Conservation (phyloP, 2,888 invertebrate species). For the Eledona agricola region DNA sequence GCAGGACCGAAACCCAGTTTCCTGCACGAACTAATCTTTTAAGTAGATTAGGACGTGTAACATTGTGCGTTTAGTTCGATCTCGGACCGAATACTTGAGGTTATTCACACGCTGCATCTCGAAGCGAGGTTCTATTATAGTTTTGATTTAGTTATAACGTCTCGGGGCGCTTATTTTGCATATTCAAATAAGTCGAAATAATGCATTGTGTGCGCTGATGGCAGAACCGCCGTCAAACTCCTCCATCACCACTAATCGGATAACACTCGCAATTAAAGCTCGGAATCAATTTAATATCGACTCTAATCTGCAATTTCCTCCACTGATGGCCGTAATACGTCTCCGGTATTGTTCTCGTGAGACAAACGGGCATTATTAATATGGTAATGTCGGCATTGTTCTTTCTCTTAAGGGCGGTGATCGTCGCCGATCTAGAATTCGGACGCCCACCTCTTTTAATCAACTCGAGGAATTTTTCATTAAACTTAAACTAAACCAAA, state of each 20-base stretch:
- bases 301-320: conserved; percentile 37
- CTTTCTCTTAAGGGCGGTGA: conserved; percentile 43
- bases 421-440: conserved; percentile 30
- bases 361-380: conserved; percentile 45
- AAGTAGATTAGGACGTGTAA: conserved; percentile 31
- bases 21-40: conserved; percentile 25
- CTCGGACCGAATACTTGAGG: conserved; percentile 14
- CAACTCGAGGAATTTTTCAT: conserved; percentile 32
- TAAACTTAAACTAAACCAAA: conserved; percentile 40
- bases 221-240: conserved; percentile 13
- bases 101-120: conserved; percentile 23
- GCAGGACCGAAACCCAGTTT: conserved; percentile 13
- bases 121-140: conserved; percentile 18
- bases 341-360: conserved; percentile 33
- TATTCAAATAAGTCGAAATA: conserved; percentile 31
- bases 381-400: conserved; percentile 46
- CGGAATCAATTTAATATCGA: conserved; percentile 28
- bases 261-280: conserved; percentile 23
- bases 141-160: conserved; percentile 26
- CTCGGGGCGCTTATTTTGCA: conserved; percentile 19
- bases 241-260: conserved; percentile 26
- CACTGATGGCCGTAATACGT: conserved; percentile 30
- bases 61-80: conserved; percentile 8
- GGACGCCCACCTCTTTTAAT: conserved; percentile 30
- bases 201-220: conserved; percentile 24